phyloP scores from a whole-genome alignment of 1,140 invertebrate species.

The Pogonognathellus flavescens region DNA sequence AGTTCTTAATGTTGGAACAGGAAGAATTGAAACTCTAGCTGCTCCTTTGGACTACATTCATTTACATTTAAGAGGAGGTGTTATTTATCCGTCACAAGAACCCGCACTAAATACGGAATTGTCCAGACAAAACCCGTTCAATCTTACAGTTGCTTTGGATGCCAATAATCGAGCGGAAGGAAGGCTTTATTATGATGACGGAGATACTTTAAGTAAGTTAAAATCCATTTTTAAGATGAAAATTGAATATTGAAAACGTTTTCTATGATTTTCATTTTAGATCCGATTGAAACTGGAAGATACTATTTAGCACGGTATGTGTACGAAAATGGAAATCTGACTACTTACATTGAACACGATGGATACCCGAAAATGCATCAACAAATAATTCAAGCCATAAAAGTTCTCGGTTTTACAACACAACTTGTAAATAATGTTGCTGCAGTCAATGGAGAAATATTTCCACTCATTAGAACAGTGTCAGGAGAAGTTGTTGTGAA shows the following conservation, averaged over 20 bases:
- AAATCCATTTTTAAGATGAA: background rate
- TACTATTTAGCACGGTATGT: constrained; percentile 35
- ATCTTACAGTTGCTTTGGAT: constrained; percentile 69
- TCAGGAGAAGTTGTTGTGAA: constrained; percentile 16
- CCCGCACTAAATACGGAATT: constrained; percentile 70
- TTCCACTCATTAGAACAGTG: background rate
- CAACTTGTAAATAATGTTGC: background rate
- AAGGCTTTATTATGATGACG: constrained; percentile 70
- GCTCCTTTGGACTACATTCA: constrained; percentile 78
- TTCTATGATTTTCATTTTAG: background rate
- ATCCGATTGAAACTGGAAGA: constrained; percentile 21
- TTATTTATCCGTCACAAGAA: constrained; percentile 79
- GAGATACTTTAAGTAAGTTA: constrained; percentile 62
- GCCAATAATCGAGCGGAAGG: constrained; percentile 67
- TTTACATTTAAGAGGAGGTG: constrained; percentile 79
- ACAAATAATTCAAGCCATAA: background rate
- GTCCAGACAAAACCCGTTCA: constrained; percentile 68
- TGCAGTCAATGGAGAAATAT: constrained; percentile 13
- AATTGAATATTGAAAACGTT: background rate
- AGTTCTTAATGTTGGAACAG: constrained; percentile 64
- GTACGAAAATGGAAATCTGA: constrained; percentile 20
- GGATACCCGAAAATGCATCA: constrained; percentile 11
- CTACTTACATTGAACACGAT: constrained; percentile 15
- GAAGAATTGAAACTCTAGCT: constrained; percentile 70
- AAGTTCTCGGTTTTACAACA: background rate